Base-by-base conservation (phyloP, 1,140 invertebrate genomes). In the Acromyrmex heyeri region DNA sequence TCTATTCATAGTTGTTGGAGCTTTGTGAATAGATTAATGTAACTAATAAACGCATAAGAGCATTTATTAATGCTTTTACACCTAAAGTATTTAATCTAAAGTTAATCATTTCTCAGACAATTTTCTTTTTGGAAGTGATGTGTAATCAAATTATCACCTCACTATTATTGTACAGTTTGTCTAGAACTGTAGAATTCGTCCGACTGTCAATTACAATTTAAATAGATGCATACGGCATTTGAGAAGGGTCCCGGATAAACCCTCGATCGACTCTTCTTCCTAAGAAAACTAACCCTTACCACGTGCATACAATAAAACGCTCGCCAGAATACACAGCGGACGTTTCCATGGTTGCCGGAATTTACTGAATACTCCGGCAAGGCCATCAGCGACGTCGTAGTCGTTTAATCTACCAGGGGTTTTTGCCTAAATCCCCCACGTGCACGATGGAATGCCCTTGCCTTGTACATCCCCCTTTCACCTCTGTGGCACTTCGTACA, bases 341-440 rank as follows among this genome's bases (percentile, higher is more conserved):
- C 90, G 87, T 91, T 91, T 91, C 87, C 81, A 83, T 85, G 86
- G 86, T 85, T 90, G 77, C 69, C 67, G 85, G 88, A 91, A 90
- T 91, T 88, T 91, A 87, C 78, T 59, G 88, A 88, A 92, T 90
- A 87, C 85, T 85, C 87, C 75, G 53, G 61, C 87, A 86, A 90
- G 91, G 73, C 76, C 89, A 93, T 93, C 90, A 91, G 85, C 86
- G 88, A 87, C 87, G 85, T 87, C 88, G 85, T 89, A 88, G 89
- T 69, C 83, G 89, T 92, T 93, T 92, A 93, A 92, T 92, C 90
- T 93, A 76, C 85, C 85, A 18, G 61, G 72, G 59, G 57, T 78
- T 78, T 64, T 48, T 76, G 73, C 30, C 38, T 83, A 77, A 79
- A 83, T 21, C 72, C 77, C 78, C 87, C 86, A 77, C 76, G 67